A percentile compares a stretch with the other conserved stretches of the same genome.
phyloP scores from a whole-genome alignment of 2,113 vertebrate genomes.

The Mixornis gularis region DNA sequence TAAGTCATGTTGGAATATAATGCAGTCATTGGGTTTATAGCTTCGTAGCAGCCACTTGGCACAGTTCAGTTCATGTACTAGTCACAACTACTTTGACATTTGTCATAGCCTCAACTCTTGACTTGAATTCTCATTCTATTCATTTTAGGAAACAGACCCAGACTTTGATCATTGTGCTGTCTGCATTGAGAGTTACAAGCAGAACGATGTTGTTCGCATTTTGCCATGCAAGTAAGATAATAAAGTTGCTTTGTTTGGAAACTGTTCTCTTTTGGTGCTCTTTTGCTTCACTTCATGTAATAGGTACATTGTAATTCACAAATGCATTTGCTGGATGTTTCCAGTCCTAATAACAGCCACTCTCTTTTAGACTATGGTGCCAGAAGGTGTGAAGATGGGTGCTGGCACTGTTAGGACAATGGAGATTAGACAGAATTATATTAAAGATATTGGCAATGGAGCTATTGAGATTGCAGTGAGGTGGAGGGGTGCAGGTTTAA shows the following conservation, averaged over 20 bases:
- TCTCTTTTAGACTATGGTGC: background rate
- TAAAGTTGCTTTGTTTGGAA: slow-evolving; percentile 25
- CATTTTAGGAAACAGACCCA: slow-evolving; percentile 90
- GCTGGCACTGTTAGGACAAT: background rate
- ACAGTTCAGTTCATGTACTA: background rate
- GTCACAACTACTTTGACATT: background rate
- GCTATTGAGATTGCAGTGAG: background rate
- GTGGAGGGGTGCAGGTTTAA: background rate
- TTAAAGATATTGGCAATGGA: background rate
- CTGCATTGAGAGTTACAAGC: slow-evolving; percentile 96
- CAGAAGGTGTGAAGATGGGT: background rate
- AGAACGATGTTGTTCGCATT: slow-evolving; percentile 93
- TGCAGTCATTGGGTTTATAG: background rate
- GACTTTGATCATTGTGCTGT: slow-evolving; percentile 98
- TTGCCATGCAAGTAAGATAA: slow-evolving; percentile 95
- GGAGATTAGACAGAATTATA: background rate
- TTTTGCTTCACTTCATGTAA: background rate
- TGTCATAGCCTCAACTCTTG: background rate
- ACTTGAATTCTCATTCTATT: slow-evolving; percentile 51
- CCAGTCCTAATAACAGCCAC: background rate
- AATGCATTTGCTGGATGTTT: background rate
- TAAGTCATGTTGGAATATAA: background rate
- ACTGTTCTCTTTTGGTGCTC: background rate
- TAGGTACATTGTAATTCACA: background rate
- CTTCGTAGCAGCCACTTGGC: background rate